Evolutionary conservation across 2,888 invertebrate species (phyloP), one percentile per base, ranked within the genome.

Genomic region (Diarsia dahlii): DNA sequence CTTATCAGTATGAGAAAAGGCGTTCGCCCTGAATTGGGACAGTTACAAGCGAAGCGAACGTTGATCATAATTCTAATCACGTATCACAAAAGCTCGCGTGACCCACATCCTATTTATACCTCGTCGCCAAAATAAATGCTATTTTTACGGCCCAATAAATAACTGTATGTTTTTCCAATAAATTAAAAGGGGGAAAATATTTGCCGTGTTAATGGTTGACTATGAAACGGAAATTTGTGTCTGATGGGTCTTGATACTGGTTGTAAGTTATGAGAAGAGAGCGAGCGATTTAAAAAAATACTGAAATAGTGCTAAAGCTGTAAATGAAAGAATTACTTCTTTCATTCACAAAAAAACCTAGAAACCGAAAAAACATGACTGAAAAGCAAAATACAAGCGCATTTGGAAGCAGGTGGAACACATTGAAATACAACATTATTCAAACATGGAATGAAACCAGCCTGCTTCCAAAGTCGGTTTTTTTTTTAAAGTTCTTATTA

Each of bases 151-250:
- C 6, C 58, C 72, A 64, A 70, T 81, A 73, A 71, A 67, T 60
- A 60, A 45, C 71, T 64, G 56, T 77, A 62, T 65, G 71, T 60
- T 63, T 72, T 80, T 74, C 68, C 73, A 81, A 89, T 88, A 89
- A 90, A 92, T 91, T 90, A 89, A 80, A 83, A 84, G 72, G 39
- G 46, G 76, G 82, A 87, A 89, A 90, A 91, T 92, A 89, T 92
- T 93, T 92, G 88, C 86, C 80, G 76, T 84, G 82, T 88, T 92
- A 92, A 93, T 92, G 90, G 90, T 77, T 67, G 87, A 87, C 85
- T 87, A 86, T 89, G 78, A 85, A 81, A 69, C 86, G 89, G 89
- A 91, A 91, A 90, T 87, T 87, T 86, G 85, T 87, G 78, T 89
- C 88, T 89, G 89, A 90, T 89, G 82, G 78, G 77, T 72, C 71